These are phyloP conservation scores for Calcarius lapponicus DNA, from an alignment of 2,797 vertebrate species.

Conservation along the genomic window DNA sequence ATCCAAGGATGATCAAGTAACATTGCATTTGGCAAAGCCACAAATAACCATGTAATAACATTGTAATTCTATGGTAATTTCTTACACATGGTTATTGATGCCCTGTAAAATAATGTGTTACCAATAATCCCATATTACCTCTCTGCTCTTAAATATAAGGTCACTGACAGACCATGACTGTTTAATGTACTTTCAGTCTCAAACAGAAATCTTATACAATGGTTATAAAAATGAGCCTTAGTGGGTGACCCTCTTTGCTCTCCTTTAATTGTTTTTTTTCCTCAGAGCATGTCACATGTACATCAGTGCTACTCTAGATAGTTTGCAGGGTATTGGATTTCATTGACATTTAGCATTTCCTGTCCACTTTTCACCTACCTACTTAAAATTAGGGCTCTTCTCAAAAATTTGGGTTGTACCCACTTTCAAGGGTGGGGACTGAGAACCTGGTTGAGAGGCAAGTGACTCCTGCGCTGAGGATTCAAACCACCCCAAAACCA, in stretches of 20 bases:
- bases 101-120: constrained; percentile 63
- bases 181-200: constrained; percentile 54
- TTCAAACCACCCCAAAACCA: not conserved
- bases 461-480: not conserved
- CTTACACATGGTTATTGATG: constrained; percentile 68
- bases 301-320: not conserved
- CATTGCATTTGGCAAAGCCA: constrained; percentile 64
- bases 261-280: not conserved
- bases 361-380: not conserved
- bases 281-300: not conserved
- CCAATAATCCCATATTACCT: constrained; percentile 64
- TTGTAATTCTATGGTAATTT: constrained; percentile 68
- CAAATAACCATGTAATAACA: constrained; percentile 64
- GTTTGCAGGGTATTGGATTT: not conserved
- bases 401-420: not conserved
- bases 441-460: not conserved
- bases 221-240: constrained; percentile 15
- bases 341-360: not conserved
- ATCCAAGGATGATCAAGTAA: constrained; percentile 68
- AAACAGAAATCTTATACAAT: constrained; percentile 47
- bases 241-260: not conserved
- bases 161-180: constrained; percentile 60
- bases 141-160: constrained; percentile 70
- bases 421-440: not conserved
- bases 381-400: not conserved